A percentile compares a stretch with the other conserved stretches of the same genome.
Conservation (phyloP, 2,888 invertebrate genomes). For the Coremacera marginata region DNA sequence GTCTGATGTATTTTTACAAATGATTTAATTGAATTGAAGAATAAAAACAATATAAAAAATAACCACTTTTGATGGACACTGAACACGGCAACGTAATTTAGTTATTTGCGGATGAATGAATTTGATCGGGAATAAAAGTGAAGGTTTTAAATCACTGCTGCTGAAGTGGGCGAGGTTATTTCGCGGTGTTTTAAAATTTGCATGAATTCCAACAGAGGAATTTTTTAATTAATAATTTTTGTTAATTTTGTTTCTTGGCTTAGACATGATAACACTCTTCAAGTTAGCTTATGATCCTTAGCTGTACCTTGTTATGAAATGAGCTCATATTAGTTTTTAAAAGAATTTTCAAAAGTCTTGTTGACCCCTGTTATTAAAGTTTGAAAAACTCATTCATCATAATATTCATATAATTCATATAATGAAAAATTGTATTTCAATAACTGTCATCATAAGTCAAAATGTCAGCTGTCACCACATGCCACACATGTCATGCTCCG, state of each 20-base stretch:
- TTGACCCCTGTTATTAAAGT: no score
- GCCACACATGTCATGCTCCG: slow-evolving; percentile 24
- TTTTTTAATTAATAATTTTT: neutral
- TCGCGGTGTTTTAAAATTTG: neutral
- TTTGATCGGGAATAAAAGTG: neutral
- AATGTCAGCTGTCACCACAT: slow-evolving; percentile 30
- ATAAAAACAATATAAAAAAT: neutral
- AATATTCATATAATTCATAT: slow-evolving; percentile 41
- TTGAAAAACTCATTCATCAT: slow-evolving; percentile 36
- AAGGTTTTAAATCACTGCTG: neutral
- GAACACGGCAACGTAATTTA: slow-evolving; percentile 23
- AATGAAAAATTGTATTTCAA: slow-evolving; percentile 41
- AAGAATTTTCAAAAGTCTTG: no score
- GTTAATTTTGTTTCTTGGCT: no score
- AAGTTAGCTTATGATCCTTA: no score
- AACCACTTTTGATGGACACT: slow-evolving; percentile 17
- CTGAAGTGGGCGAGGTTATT: neutral
- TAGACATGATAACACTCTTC: no score
- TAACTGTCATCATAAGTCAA: slow-evolving; percentile 27
- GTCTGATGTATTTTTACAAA: slow-evolving; percentile 28
- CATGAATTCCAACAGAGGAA: no score
- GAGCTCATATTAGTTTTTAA: no score
- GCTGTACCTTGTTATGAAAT: no score
- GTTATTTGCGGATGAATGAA: slow-evolving; percentile 15
- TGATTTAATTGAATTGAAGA: slow-evolving; percentile 24